Conservation (phyloP, 2,797 vertebrate species). For the Orientallactaga sibirica region DNA sequence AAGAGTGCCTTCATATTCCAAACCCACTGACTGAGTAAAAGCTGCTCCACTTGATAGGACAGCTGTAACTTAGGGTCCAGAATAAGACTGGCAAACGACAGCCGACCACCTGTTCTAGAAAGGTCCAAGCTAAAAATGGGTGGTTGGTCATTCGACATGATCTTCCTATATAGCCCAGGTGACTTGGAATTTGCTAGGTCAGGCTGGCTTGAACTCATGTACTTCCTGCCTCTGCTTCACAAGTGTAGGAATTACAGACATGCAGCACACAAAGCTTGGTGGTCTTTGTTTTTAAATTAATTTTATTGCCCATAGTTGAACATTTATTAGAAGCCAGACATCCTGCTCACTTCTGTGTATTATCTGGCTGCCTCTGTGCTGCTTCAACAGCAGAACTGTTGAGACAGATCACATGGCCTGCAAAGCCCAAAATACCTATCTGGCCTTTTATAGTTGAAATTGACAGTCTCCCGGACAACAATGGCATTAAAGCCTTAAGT, state of each 20-base stretch:
- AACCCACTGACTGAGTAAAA: neutral
- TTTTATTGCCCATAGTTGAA: conserved; percentile 8
- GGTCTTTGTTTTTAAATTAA: conserved; percentile 27
- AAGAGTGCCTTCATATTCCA: neutral
- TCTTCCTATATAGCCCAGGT: neutral
- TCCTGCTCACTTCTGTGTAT: neutral
- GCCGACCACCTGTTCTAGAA: neutral
- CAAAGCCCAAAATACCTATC: neutral
- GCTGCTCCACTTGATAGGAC: neutral
- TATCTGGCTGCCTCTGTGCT: neutral
- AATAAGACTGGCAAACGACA: neutral
- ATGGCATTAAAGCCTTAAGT: neutral
- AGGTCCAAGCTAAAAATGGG: neutral
- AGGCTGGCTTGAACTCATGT: neutral
- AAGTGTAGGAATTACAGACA: neutral
- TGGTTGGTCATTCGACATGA: neutral
- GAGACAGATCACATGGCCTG: neutral
- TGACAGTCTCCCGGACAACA: neutral
- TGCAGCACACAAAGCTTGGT: neutral
- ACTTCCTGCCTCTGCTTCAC: too few species aligned
- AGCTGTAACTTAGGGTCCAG: neutral
- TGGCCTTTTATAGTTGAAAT: neutral
- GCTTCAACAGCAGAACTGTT: neutral
- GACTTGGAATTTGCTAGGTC: neutral
- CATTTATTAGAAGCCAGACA: neutral